Percentiles rank a stretch among this genome's conserved stretches.
phyloP scores from a whole-genome alignment of 2,797 vertebrate genomes.

The Capromys pilorides region DNA sequence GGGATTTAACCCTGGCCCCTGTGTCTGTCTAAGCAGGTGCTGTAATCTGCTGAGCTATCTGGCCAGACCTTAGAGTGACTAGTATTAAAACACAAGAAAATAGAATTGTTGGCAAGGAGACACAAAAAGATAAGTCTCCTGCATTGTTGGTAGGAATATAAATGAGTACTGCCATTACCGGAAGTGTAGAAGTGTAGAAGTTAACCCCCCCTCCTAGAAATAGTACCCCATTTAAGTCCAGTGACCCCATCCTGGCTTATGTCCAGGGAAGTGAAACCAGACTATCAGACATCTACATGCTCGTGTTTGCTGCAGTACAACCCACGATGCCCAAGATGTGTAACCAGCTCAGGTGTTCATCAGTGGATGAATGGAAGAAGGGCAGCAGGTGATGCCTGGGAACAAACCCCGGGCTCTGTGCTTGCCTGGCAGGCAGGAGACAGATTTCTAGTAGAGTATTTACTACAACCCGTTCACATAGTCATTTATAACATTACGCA shows the following conservation, averaged over 20 bases:
- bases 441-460: conserved; percentile 16
- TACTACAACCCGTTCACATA: conserved; percentile 48
- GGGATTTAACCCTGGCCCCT: too few relatives aligned
- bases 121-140: not conserved
- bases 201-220: not conserved
- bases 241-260: not conserved
- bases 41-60: too few relatives aligned
- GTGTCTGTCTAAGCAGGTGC: too few relatives aligned
- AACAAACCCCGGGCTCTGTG: not conserved
- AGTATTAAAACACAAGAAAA: not conserved
- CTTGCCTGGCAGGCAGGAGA: not conserved
- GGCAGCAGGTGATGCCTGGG: not conserved
- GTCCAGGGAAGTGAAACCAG: not conserved
- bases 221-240: not conserved
- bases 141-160: not conserved
- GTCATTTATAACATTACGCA: conserved; percentile 39
- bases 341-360: not conserved
- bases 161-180: not conserved
- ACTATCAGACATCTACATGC: not conserved
- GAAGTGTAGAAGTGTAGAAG: not conserved
- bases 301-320: not conserved
- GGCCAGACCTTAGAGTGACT: not conserved
- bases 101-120: not conserved
- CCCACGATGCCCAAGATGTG: not conserved
- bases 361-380: not conserved